These are phyloP conservation scores for Synergus umbraculus DNA, from an alignment of 2,888 invertebrate genomes.

Conservation along the genomic window DNA sequence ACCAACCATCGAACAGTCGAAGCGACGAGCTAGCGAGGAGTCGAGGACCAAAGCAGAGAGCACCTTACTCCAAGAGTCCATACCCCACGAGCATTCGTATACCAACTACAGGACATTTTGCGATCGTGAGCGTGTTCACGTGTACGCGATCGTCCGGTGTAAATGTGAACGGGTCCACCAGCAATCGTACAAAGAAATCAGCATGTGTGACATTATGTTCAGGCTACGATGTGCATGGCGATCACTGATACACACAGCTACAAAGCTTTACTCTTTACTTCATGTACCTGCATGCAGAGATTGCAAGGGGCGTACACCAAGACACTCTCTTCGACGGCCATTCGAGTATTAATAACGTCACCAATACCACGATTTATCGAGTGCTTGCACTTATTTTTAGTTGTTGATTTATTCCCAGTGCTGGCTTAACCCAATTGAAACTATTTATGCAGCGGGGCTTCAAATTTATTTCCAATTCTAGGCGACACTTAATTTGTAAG, in stretches of 20 bases:
- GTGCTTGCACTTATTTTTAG: conserved; percentile 18
- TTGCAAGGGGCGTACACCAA: conserved; percentile 17
- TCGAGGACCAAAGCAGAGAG: conserved; percentile 17
- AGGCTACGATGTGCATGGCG: conserved; percentile 30
- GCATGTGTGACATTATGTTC: conserved; percentile 41
- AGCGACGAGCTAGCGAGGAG: conserved; percentile 22
- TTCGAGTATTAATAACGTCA: conserved; percentile 33
- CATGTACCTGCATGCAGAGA: conserved; percentile 1
- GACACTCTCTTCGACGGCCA: not conserved
- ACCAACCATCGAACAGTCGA: conserved; percentile 15
- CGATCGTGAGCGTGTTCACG: conserved; percentile 28
- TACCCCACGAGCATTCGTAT: conserved; percentile 31
- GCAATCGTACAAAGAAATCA: conserved; percentile 40
- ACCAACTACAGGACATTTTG: conserved; percentile 33
- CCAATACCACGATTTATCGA: conserved; percentile 20
- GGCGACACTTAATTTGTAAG: too few species aligned
- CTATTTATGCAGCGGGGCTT: too few species aligned
- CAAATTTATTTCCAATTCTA: too few species aligned
- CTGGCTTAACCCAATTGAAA: too few species aligned
- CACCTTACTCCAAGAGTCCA: conserved; percentile 13
- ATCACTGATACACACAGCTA: conserved; percentile 27
- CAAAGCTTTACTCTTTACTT: not conserved
- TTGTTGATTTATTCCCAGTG: not conserved
- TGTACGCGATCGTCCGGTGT: conserved; percentile 22
- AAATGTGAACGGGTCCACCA: conserved; percentile 37